Conservation (phyloP, 2,888 invertebrate genomes). For the Coenonympha arcania region DNA sequence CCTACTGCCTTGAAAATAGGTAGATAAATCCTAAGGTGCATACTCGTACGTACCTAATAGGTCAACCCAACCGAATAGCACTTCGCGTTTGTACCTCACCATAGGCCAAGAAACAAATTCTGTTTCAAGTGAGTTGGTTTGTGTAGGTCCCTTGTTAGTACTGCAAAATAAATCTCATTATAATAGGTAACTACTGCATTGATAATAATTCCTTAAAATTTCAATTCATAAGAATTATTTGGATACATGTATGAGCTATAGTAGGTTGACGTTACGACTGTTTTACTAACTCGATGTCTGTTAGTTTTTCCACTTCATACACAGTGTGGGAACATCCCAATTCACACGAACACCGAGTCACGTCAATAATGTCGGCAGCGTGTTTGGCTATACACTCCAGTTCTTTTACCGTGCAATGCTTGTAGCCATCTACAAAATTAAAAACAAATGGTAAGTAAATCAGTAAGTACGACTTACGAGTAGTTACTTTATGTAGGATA, state of each 20-base stretch:
- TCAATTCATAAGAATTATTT: too few species aligned
- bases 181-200: too few species aligned
- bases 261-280: not conserved
- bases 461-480: too few species aligned
- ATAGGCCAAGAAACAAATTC: constrained; percentile 86
- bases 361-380: constrained; percentile 71
- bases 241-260: too few species aligned
- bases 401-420: constrained; percentile 75
- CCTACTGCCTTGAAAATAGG: not conserved
- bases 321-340: constrained; percentile 83
- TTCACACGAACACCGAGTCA: constrained; percentile 79
- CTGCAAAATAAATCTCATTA: constrained; percentile 32
- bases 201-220: too few species aligned
- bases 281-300: constrained; percentile 71
- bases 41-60: constrained; percentile 71
- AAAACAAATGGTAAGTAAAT: too few species aligned
- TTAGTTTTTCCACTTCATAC: constrained; percentile 82
- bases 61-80: constrained; percentile 89
- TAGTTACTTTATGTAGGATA: too few species aligned
- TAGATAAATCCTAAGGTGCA: too few species aligned
- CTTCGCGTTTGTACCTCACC: constrained; percentile 84
- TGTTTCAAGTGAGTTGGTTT: constrained; percentile 63
- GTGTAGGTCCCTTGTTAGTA: constrained; percentile 37
- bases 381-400: constrained; percentile 75
- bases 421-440: constrained; percentile 59